Evolutionary conservation across 2,113 vertebrate species (phyloP), one percentile per base, ranked within the genome.

Genomic region (Siniperca knerii): DNA sequence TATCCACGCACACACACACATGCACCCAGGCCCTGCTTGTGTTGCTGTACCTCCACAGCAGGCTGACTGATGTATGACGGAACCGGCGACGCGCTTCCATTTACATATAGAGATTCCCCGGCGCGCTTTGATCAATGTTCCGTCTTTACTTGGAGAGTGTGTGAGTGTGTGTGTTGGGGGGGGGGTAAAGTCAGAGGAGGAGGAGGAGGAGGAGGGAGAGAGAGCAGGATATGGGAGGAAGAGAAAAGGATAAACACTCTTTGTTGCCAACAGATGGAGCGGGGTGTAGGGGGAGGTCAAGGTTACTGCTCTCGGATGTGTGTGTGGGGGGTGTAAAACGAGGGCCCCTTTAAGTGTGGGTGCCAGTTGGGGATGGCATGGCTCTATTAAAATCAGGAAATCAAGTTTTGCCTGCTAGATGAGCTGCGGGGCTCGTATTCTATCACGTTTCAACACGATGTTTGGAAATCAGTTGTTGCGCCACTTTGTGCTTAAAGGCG

Each of bases 191-290:
- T 50, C 52, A n/a, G 44, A 58, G 61, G 57, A 48, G 58, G 54
- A 74, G 68, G 77, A 48, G 23, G 29, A 29, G 20, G 42, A 42
- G 69, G 20, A 15, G 25, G 29, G 33, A 57, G n/a, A 42, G 29
- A 72, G 62, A 81, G 66, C 52, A 75, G 72, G 74, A 77, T 78
- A 79, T 68, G 68, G 67, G 69, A 68, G 18, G 67, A 74, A 70
- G 52, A 75, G 71, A 52, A 72, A 76, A 82, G 87, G 93, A 93
- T 37, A 94, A 93, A 93, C 75, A 83, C 60, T 77, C 95, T 96
- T 96, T 95, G 96, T 97, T 84, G 95, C 95, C 96, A 97, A 96
- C 97, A 97, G 97, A 98, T 97, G 97, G 97, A 97, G 96, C 93
- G 87, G 95, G 95, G 96, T 97, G 96, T 95, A 96, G 92, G 93